A percentile compares a stretch with the other conserved stretches of the same genome.
Conservation (phyloP, 1,140 invertebrate species). For the Heliconius eleuchia region DNA sequence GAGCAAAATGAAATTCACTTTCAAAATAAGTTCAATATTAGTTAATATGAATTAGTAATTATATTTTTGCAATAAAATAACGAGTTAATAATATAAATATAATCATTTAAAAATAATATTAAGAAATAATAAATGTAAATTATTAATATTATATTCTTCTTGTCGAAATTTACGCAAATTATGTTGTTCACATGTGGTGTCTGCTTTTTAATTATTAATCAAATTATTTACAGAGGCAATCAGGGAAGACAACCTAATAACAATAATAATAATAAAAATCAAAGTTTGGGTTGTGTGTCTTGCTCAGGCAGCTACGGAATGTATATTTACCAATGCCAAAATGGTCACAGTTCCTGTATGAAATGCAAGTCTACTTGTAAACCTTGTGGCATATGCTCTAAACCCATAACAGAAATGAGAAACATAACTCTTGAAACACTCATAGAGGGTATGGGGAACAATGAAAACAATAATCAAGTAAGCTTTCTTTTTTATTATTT, state of each 20-base stretch:
- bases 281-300: conserved; percentile 23
- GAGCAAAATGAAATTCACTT: no score
- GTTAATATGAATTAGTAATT: no score
- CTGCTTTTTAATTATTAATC: neutral
- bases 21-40: no score
- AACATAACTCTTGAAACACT: conserved; percentile 48
- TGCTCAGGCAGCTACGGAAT: conserved; percentile 22
- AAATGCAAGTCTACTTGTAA: conserved; percentile 33
- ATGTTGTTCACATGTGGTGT: no score
- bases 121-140: no score
- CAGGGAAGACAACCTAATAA: neutral
- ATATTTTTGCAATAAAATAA: no score
- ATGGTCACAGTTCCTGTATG: conserved; percentile 52
- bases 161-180: no score
- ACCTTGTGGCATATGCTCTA: conserved; percentile 45
- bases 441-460: conserved; percentile 35
- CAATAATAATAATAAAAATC: neutral
- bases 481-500: neutral
- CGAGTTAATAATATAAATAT: no score
- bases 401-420: conserved; percentile 44
- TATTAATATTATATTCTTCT: no score
- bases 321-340: conserved; percentile 50
- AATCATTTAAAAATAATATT: no score
- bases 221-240: conserved; percentile 5
- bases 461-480: neutral